A percentile compares a stretch with the other conserved stretches of the same genome.
phyloP scores from a whole-genome alignment of 1,140 invertebrate genomes.

The Drosophila watanabei region DNA sequence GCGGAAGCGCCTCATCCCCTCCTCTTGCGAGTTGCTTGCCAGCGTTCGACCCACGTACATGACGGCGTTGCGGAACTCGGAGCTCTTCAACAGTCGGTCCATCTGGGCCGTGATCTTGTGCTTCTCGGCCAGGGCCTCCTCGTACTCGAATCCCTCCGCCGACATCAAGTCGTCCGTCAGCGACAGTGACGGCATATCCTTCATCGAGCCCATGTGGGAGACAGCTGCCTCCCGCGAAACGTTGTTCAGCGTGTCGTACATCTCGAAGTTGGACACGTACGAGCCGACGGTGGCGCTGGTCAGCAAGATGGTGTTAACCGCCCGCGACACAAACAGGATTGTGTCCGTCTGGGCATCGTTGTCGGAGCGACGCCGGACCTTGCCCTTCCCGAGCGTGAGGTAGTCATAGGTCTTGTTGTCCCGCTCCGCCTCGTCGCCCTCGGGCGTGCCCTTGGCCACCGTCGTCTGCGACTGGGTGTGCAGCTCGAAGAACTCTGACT shows the following conservation, averaged over 20 bases:
- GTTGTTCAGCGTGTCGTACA: constrained; percentile 88
- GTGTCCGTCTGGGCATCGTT: constrained; percentile 89
- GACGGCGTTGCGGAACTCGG: constrained; percentile 49
- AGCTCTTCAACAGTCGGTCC: constrained; percentile 18
- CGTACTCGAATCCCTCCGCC: constrained; percentile 18
- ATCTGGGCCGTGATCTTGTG: neutral
- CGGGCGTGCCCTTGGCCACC: constrained; percentile 87
- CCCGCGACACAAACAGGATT: constrained; percentile 87
- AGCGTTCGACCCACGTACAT: constrained; percentile 60
- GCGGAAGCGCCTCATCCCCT: constrained; percentile 65
- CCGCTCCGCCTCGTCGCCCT: constrained; percentile 87
- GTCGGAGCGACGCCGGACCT: constrained; percentile 88
- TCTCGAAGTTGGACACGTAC: constrained; percentile 91
- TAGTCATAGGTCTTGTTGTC: constrained; percentile 90
- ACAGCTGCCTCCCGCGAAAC: neutral
- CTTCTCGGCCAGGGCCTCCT: constrained; percentile 13
- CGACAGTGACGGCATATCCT: neutral
- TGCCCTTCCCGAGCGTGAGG: constrained; percentile 88
- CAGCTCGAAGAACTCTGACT: constrained; percentile 89
- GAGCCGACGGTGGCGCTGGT: constrained; percentile 87
- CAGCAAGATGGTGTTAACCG: constrained; percentile 87
- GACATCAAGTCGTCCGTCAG: neutral
- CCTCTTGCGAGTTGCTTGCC: constrained; percentile 56
- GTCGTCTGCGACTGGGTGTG: constrained; percentile 88
- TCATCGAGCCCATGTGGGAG: neutral